A percentile compares a stretch with the other conserved stretches of the same genome.
These are phyloP conservation scores for Myzus persicae DNA, from an alignment of 1,140 invertebrate genomes.

Conservation along the genomic window DNA sequence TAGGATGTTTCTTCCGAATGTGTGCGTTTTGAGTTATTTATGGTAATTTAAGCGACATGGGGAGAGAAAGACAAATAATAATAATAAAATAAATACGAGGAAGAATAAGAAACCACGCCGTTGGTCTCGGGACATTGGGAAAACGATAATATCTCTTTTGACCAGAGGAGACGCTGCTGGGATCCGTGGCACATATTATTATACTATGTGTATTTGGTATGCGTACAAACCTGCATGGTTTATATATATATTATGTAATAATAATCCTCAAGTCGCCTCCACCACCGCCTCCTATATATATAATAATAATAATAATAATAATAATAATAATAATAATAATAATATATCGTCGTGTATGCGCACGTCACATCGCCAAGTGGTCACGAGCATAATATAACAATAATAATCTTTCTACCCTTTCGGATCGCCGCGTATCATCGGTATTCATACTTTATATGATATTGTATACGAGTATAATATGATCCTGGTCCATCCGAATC, in stretches of 20 bases:
- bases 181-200: background rate
- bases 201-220: background rate
- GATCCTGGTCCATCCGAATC: background rate
- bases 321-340: background rate
- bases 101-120: background rate
- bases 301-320: background rate
- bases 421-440: background rate
- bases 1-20: background rate
- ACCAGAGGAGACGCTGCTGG: background rate
- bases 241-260: background rate
- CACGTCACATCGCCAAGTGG: constrained; percentile 14
- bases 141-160: constrained; percentile 35
- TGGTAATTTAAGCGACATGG: background rate
- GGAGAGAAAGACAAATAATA: background rate
- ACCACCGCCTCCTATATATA: background rate
- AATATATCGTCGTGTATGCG: background rate
- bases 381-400: background rate
- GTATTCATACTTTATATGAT: background rate
- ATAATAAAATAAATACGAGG: background rate
- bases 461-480: background rate
- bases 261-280: background rate
- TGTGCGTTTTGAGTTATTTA: constrained; percentile 31
- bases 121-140: background rate
- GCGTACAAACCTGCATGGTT: background rate
- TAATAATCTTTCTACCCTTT: constrained; percentile 21